Conservation (phyloP, 2,888 invertebrate species). For the Drosophila infuscata region DNA sequence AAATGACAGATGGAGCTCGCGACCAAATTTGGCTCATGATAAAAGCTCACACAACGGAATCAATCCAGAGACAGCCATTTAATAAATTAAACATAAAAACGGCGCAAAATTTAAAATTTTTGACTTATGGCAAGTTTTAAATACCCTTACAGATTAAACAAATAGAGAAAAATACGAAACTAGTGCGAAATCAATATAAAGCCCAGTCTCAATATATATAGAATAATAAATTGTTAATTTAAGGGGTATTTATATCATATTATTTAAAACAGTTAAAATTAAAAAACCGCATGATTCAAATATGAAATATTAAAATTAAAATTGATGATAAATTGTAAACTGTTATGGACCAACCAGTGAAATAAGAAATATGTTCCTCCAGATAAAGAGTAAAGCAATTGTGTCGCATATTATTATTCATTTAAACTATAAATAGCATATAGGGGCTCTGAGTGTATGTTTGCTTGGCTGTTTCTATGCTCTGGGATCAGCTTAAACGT, state of each 20-base stretch:
- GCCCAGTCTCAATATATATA: not conserved
- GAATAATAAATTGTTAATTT: not conserved
- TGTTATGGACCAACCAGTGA: not conserved
- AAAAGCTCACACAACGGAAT: slow-evolving; percentile 7
- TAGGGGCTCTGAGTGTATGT: not conserved
- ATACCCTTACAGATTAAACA: not conserved
- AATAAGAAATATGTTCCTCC: not conserved
- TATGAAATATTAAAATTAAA: not conserved
- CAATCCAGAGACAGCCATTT: slow-evolving; percentile 23
- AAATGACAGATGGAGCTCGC: slow-evolving; percentile 39
- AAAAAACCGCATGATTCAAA: too few relatives aligned
- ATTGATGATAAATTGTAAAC: not conserved
- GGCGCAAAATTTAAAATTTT: not conserved
- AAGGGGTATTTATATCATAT: too few relatives aligned
- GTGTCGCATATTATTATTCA: not conserved
- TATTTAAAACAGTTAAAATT: not conserved
- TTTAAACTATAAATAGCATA: not conserved
- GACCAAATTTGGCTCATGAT: slow-evolving; percentile 25
- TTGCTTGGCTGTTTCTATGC: not conserved
- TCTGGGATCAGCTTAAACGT: slow-evolving; percentile 29
- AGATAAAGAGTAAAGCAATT: not conserved
- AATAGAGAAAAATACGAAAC: not conserved
- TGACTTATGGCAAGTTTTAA: not conserved
- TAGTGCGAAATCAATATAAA: not conserved
- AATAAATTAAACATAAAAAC: slow-evolving; percentile 32